These are phyloP conservation scores for Poecilia gillii DNA, from an alignment of 2,797 vertebrate genomes.

Conservation along the genomic window DNA sequence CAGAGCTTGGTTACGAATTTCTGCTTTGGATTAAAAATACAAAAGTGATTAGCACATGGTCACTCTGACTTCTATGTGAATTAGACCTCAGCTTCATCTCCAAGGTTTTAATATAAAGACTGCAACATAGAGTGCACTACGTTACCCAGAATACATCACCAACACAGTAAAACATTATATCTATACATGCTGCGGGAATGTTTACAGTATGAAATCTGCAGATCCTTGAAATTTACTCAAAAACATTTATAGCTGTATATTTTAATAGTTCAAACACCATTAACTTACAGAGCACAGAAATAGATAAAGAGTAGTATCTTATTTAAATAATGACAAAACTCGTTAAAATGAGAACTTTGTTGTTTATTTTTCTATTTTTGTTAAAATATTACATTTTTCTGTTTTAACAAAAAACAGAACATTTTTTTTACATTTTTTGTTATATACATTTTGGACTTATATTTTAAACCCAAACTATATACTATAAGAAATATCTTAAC, in stretches of 20 bases:
- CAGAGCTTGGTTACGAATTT: slow-evolving; percentile 26
- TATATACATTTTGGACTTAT: too few species aligned
- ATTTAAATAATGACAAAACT: too few species aligned
- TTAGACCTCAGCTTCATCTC: neutral
- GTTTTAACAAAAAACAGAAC: too few species aligned
- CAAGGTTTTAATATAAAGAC: neutral
- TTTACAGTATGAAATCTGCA: neutral
- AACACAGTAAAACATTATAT: neutral
- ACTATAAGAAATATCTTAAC: too few species aligned
- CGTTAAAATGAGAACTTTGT: too few species aligned
- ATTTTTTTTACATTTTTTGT: too few species aligned
- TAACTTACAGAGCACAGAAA: too few species aligned
- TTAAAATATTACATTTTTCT: too few species aligned
- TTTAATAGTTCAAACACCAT: neutral
- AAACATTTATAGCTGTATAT: neutral
- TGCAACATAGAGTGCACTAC: neutral
- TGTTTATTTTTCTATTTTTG: too few species aligned
- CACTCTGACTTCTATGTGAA: neutral
- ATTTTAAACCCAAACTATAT: too few species aligned
- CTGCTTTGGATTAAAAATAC: slow-evolving; percentile 14
- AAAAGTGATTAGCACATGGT: slow-evolving; percentile 18
- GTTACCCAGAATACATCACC: neutral
- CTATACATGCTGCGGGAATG: neutral
- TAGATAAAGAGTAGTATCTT: too few species aligned
- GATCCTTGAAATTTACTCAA: neutral